Conservation (phyloP, 2,113 vertebrate genomes). For the Otocyon megalotis region DNA sequence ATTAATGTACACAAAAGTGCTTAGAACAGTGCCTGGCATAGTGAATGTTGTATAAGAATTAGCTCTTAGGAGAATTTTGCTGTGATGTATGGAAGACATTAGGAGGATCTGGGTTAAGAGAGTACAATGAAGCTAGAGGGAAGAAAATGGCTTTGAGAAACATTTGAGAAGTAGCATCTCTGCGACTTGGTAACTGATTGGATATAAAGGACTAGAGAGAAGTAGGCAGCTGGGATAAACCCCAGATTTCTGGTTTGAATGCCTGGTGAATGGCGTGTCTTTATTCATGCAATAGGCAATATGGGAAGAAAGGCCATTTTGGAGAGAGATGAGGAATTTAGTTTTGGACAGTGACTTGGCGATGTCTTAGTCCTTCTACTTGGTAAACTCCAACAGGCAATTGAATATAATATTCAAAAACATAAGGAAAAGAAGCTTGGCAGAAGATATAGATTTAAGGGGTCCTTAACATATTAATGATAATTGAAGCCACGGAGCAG, state of each 20-base stretch:
- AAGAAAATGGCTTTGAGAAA: not conserved
- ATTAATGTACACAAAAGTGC: not conserved
- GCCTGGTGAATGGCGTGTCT: not conserved
- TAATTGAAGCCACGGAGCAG: not conserved
- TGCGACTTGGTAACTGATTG: not conserved
- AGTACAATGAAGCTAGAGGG: not conserved
- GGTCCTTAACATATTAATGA: not conserved
- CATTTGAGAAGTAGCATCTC: not conserved
- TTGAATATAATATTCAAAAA: not conserved
- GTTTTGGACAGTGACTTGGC: not conserved
- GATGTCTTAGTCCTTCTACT: not conserved
- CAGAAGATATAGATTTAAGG: not conserved
- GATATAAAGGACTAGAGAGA: not conserved
- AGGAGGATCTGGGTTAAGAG: not conserved
- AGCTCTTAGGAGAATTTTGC: not conserved
- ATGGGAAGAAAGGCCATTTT: not conserved
- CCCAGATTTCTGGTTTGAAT: not conserved
- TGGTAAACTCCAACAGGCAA: not conserved
- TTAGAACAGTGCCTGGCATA: not conserved
- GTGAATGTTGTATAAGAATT: not conserved
- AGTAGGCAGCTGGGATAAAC: not conserved
- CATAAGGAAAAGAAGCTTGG: not conserved
- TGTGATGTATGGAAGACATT: not conserved
- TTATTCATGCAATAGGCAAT: not conserved
- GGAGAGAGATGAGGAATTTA: not conserved